Percentiles rank a stretch among this genome's conserved stretches.
phyloP scores from a whole-genome alignment of 2,888 invertebrate genomes.

The Nesidiocoris tenuis region DNA sequence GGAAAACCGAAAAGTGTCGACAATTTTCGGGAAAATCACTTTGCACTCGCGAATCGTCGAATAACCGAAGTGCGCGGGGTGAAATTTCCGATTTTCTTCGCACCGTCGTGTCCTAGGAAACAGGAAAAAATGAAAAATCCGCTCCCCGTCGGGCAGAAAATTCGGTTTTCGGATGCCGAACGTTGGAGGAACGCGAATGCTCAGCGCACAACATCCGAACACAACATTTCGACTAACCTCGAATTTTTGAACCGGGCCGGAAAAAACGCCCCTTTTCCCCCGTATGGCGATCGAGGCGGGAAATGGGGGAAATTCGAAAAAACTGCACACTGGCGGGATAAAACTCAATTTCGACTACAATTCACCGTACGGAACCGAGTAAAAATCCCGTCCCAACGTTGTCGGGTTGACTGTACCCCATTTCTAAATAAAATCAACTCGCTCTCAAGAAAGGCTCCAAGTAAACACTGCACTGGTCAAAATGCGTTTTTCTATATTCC shows the following conservation, averaged over 20 bases:
- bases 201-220: background rate
- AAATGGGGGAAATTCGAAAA: background rate
- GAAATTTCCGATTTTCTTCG: background rate
- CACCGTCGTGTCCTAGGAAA: background rate
- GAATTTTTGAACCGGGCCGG: background rate
- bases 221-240: background rate
- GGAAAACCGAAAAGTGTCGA: background rate
- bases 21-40: constrained; percentile 3
- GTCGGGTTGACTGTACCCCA: constrained; percentile 51
- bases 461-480: constrained; percentile 60
- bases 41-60: constrained; percentile 14
- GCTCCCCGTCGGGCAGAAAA: background rate
- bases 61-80: no score
- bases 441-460: constrained; percentile 55
- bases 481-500: constrained; percentile 37
- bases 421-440: constrained; percentile 55
- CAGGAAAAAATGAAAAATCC: no score
- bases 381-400: constrained; percentile 21
- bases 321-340: no score
- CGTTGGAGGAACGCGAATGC: constrained; percentile 1
- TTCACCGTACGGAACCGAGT: constrained; percentile 11
- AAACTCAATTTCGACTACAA: background rate
- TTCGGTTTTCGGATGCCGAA: background rate
- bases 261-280: no score
- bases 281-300: background rate